phyloP scores from a whole-genome alignment of 2,113 vertebrate genomes.

The Dasyornis broadbenti region DNA sequence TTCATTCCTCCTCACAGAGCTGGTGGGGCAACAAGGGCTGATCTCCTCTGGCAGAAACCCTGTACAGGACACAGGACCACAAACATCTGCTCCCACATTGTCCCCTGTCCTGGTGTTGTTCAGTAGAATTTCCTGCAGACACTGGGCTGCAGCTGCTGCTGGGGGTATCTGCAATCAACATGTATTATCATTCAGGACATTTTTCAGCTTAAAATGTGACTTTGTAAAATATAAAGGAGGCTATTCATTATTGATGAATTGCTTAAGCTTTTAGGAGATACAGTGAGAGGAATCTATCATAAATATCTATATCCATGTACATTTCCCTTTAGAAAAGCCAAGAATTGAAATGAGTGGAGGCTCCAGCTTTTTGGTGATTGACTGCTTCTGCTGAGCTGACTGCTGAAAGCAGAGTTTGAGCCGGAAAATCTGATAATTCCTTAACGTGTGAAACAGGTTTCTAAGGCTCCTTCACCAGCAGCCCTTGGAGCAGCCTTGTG shows the following conservation, averaged over 20 bases:
- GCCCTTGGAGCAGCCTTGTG: slow-evolving; percentile 18
- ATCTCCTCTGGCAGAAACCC: neutral
- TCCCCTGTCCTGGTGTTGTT: neutral
- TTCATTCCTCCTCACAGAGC: neutral
- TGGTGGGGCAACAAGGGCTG: neutral
- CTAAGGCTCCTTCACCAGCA: neutral
- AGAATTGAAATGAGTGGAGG: neutral
- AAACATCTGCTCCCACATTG: neutral
- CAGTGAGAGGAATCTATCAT: neutral
- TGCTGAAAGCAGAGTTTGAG: neutral
- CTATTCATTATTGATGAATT: neutral
- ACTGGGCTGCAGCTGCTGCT: neutral
- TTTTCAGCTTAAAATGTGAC: neutral
- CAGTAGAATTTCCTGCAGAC: neutral
- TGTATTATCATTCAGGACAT: neutral
- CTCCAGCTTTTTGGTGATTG: neutral
- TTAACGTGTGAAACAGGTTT: neutral
- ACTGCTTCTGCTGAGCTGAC: neutral
- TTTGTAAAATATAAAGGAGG: neutral
- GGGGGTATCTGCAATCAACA: neutral
- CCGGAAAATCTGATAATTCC: neutral
- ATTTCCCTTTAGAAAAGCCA: neutral
- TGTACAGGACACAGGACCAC: neutral
- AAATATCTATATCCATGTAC: neutral
- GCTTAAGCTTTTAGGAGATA: neutral